Conservation (phyloP, 2,888 invertebrate species). For the Ectemnius lituratus region DNA sequence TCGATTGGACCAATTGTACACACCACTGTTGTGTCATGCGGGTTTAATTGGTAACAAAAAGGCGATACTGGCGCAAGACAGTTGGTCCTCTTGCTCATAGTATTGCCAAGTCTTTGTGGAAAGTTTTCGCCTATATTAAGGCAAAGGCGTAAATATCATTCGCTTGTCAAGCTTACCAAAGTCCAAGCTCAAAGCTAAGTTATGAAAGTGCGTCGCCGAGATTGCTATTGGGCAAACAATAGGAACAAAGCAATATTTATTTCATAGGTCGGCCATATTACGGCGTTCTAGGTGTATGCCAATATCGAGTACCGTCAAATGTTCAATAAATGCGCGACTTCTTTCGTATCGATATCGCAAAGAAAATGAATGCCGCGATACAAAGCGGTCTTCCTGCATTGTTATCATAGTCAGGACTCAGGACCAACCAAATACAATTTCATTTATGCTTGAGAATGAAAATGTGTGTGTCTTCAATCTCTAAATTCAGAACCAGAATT, state of each 20-base stretch:
- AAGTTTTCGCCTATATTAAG: neutral
- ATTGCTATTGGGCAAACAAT: slow-evolving; percentile 48
- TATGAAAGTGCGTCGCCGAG: slow-evolving; percentile 47
- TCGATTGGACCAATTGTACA: no score
- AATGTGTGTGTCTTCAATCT: no score
- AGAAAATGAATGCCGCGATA: slow-evolving; percentile 44
- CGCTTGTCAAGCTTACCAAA: slow-evolving; percentile 28
- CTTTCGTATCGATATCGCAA: slow-evolving; percentile 40
- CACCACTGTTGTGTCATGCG: no score
- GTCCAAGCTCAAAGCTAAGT: slow-evolving; percentile 22
- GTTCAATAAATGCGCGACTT: no score
- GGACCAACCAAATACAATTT: no score
- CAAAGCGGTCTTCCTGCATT: no score
- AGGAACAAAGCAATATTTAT: slow-evolving; percentile 54
- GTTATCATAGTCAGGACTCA: no score
- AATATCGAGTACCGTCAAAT: no score
- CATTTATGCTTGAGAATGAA: no score
- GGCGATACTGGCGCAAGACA: no score
- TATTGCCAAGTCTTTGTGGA: neutral
- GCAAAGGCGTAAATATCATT: neutral
- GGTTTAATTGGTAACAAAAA: no score
- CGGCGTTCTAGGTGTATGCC: slow-evolving; percentile 4
- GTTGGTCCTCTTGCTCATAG: neutral
- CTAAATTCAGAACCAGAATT: no score
- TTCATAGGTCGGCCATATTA: slow-evolving; percentile 25